These are phyloP conservation scores for Corythaixoides concolor DNA, from an alignment of 2,113 vertebrate genomes.

Conservation along the genomic window DNA sequence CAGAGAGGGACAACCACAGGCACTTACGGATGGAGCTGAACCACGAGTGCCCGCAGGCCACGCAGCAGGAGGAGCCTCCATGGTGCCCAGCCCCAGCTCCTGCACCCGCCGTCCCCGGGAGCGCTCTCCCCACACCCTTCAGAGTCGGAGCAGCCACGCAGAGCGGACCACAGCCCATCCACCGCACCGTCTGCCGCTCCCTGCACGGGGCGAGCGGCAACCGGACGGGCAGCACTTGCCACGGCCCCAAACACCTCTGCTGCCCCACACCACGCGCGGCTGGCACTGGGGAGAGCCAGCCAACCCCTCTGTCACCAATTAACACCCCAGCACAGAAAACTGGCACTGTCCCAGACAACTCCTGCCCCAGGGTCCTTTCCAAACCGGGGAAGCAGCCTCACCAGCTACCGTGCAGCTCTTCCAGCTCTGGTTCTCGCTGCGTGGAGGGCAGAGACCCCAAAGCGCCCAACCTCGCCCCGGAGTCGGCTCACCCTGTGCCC, in stretches of 20 bases:
- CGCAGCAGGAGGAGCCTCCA: no score
- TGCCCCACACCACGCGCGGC: rapidly evolving
- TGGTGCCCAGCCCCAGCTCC: neutral
- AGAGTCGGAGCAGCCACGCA: neutral
- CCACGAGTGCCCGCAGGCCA: neutral
- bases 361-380: neutral
- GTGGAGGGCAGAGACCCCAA: rapidly evolving
- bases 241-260: neutral
- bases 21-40: rapidly evolving
- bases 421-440: rapidly evolving
- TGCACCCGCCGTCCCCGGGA: rapidly evolving
- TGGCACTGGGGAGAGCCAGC: neutral
- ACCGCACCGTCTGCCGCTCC: neutral
- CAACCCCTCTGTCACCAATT: neutral
- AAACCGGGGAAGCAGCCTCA: neutral
- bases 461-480: rapidly evolving
- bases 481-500: rapidly evolving
- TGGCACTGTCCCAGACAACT: neutral
- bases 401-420: neutral
- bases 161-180: neutral
- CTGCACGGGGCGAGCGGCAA: rapidly evolving
- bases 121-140: rapidly evolving
- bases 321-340: neutral
- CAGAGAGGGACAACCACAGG: neutral
- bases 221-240: neutral